A percentile compares a stretch with the other conserved stretches of the same genome.
Evolutionary conservation across 1,140 invertebrate species (phyloP).

Genomic region (Manduca sexta): DNA sequence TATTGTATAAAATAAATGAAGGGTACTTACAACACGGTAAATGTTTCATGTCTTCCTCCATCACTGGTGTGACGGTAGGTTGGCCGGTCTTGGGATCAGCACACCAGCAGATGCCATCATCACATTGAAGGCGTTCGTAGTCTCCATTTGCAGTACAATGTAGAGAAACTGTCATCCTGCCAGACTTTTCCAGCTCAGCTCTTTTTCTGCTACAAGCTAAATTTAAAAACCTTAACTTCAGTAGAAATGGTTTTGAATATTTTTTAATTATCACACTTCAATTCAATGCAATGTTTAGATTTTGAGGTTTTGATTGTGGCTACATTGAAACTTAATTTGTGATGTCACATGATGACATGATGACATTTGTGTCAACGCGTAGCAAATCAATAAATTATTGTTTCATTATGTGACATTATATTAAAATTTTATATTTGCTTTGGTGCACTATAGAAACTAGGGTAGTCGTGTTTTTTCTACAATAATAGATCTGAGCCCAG

Average conservation of each 20-base stretch:
- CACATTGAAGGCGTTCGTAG: slow-evolving; percentile 77
- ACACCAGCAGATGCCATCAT: slow-evolving; percentile 77
- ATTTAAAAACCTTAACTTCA: neutral
- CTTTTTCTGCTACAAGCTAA: slow-evolving; percentile 74
- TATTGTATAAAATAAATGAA: too few relatives aligned
- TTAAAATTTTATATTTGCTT: neutral
- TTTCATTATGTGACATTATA: slow-evolving; percentile 4
- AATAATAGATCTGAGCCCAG: too few relatives aligned
- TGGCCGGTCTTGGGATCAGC: slow-evolving; percentile 72
- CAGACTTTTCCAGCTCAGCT: slow-evolving; percentile 60
- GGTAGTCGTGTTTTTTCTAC: too few relatives aligned
- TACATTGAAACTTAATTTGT: too few relatives aligned
- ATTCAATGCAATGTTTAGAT: too few relatives aligned
- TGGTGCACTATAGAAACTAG: too few relatives aligned
- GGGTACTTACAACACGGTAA: slow-evolving; percentile 73
- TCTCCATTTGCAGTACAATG: slow-evolving; percentile 76
- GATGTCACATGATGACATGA: too few relatives aligned
- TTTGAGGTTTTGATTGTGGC: too few relatives aligned
- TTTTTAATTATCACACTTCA: too few relatives aligned
- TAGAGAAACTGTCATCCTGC: slow-evolving; percentile 59
- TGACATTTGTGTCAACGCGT: neutral
- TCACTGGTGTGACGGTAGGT: slow-evolving; percentile 64
- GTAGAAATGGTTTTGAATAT: neutral
- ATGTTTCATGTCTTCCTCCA: slow-evolving; percentile 64
- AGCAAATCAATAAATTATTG: slow-evolving; percentile 9